Evolutionary conservation across 2,797 vertebrate genomes (phyloP), one percentile per base, ranked within the genome.

Genomic region (Myoxocephalus aenaeus): DNA sequence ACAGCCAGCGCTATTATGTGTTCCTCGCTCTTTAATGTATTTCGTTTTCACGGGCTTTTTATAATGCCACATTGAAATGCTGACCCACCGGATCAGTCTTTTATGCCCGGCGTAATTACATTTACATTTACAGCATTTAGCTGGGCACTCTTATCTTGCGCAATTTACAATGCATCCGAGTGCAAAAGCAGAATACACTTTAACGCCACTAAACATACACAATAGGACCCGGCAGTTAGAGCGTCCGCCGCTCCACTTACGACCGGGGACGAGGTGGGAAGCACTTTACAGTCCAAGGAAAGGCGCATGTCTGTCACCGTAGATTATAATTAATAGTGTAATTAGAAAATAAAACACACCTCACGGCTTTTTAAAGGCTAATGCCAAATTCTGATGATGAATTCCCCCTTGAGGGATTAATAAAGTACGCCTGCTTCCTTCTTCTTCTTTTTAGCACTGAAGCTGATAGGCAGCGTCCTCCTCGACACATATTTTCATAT

Each of bases 121-220:
- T 83, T 81, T 77, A 84, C 80, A 85, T 82, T 75, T 70, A 75
- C 51, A 63, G 79, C 73, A 85, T 90, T 89, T 88, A 89, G 70
- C 65, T 0, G 29, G 29, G 1, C 9, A 14, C 75, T 56, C 66
- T 84, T 85, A 89, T 90, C 51, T 36, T 0, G 18, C 79, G 69
- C 18, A n/a, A 38, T 59, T 58, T 42, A 64, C 73, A 82, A 32
- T 50, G 75, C 79, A 42, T 66, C 71, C 3, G 48, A 84, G 77
- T 51, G 84, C 71, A 61, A 58, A 76, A 56, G 77, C 42, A 54
- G 56, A 69, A 73, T 51, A 29, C 59, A 69, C 73, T 85, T 54
- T 20, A 75, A 87, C 34, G 70, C 50, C 65, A 70, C 88, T 82
- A 68, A 67, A 63, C 66, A 46, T 64, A 27, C 44, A 78, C 74